phyloP scores from a whole-genome alignment of 2,888 invertebrate species.

The Thysanoteuthis rhombus region DNA sequence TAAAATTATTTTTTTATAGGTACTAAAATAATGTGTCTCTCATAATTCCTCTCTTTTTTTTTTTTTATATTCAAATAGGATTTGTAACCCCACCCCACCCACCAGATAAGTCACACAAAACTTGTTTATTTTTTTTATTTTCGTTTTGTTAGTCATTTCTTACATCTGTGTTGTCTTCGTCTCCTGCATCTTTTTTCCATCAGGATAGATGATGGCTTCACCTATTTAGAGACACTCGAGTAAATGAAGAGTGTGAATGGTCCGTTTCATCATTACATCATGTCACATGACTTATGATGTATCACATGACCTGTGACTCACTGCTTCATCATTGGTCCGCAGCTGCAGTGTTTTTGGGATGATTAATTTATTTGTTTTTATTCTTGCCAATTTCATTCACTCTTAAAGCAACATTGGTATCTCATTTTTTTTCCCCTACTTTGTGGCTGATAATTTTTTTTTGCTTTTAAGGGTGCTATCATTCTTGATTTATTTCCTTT shows the following conservation, averaged over 20 bases:
- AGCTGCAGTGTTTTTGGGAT: background rate
- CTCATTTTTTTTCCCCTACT: background rate
- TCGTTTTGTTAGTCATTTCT: background rate
- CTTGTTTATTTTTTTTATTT: background rate
- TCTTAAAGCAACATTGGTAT: background rate
- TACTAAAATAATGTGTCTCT: background rate
- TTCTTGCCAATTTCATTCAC: background rate
- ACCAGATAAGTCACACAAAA: background rate
- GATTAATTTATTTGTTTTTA: background rate
- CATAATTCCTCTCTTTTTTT: background rate
- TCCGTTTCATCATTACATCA: background rate
- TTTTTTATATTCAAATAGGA: background rate
- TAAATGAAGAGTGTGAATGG: constrained; percentile 1
- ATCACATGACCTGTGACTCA: background rate
- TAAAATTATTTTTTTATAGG: background rate
- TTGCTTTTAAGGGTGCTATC: too few relatives aligned
- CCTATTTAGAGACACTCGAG: background rate
- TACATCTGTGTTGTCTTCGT: background rate
- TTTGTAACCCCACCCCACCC: background rate
- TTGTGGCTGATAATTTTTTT: background rate
- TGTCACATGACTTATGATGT: background rate
- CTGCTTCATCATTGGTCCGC: background rate
- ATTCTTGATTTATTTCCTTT: background rate
- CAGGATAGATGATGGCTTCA: background rate
- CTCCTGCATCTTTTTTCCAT: background rate